These are phyloP conservation scores for Xenus cinereus DNA, from an alignment of 2,113 vertebrate species.

Conservation along the genomic window DNA sequence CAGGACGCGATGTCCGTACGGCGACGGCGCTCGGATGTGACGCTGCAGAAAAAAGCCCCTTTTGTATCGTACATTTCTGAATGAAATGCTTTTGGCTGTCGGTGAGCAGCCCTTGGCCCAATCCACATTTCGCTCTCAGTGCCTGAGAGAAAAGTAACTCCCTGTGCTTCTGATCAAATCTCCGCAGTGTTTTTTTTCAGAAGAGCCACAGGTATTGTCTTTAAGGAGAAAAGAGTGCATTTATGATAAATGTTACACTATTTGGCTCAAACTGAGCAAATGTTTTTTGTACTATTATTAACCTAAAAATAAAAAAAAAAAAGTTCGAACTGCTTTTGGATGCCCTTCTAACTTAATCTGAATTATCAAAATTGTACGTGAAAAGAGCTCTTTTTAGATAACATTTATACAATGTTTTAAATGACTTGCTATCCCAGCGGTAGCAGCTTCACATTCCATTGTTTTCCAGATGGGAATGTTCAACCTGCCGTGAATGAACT, in stretches of 20 bases:
- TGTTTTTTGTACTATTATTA: conserved; percentile 75
- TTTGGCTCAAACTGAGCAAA: conserved; percentile 85
- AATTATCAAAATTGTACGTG: conserved; percentile 24
- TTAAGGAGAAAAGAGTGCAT: conserved; percentile 78
- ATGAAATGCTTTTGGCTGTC: not conserved
- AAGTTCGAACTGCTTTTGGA: conserved; percentile 46
- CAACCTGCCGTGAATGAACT: conserved; percentile 16
- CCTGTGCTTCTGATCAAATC: conserved; percentile 42
- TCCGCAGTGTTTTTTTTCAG: conserved; percentile 18
- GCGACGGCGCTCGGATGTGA: not conserved
- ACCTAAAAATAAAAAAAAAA: conserved; percentile 6
- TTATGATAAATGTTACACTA: conserved; percentile 84
- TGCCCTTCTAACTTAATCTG: conserved; percentile 49
- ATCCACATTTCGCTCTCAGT: conserved; percentile 66
- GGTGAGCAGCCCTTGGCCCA: conserved; percentile 55
- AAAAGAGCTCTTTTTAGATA: conserved; percentile 47
- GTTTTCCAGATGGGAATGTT: conserved; percentile 29
- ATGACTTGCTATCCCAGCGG: conserved; percentile 5
- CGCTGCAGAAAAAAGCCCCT: not conserved
- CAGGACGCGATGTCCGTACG: not conserved
- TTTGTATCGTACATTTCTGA: not conserved
- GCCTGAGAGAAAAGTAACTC: conserved; percentile 50
- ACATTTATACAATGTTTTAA: conserved; percentile 51
- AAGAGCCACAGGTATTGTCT: conserved; percentile 69
- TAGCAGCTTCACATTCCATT: conserved; percentile 56